Evolutionary conservation across 2,888 invertebrate genomes (phyloP), one percentile per base, ranked within the genome.

Genomic region (Isoperla grammatica): DNA sequence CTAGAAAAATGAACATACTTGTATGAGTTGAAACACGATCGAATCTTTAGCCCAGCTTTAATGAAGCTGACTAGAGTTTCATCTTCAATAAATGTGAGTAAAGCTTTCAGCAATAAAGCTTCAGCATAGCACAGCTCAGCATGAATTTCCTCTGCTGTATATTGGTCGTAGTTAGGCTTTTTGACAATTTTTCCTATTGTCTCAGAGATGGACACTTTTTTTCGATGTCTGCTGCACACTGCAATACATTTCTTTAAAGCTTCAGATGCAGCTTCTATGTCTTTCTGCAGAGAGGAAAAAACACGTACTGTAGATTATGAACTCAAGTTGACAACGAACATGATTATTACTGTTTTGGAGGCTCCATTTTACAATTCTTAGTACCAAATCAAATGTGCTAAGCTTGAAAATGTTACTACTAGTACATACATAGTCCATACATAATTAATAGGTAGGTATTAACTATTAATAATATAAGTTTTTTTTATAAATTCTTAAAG

Each of bases 71-170:
- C 83, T 62, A 97, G 79, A 45, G 91, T 95, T 74, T 98, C 97
- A 71, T 97, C 96, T 71, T 95, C 95, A 70, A 96, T 86, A 71
- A 97, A 93, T 13, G 92, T 91, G 64, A 98, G 81, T 71, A 95
- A 82, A 0, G 97, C 91, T 70, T 91, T 86, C 61, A 96, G 79
- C 53, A 98, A 78, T 50, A 95, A 78, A 35, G 90, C 87, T 74
- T 98, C 97, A 0, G 97, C 96, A 73, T 92, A 90, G 73, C 95
- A 95, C 39, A 98, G 77, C 72, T 98, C 97, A 0, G 97, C 96
- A 76, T 98, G 97, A 15, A 92, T 87, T 76, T 96, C 93, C 70
- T 84, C 74, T 75, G 80, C 88, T 1, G 90, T 85, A 67, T 88
- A 88, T 22, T 79, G 75, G 66, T 86, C 84, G 69, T 89, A 94